Evolutionary conservation across 2,797 vertebrate genomes (phyloP), one percentile per base, ranked within the genome.

Genomic region (Leptodactylus fallax): DNA sequence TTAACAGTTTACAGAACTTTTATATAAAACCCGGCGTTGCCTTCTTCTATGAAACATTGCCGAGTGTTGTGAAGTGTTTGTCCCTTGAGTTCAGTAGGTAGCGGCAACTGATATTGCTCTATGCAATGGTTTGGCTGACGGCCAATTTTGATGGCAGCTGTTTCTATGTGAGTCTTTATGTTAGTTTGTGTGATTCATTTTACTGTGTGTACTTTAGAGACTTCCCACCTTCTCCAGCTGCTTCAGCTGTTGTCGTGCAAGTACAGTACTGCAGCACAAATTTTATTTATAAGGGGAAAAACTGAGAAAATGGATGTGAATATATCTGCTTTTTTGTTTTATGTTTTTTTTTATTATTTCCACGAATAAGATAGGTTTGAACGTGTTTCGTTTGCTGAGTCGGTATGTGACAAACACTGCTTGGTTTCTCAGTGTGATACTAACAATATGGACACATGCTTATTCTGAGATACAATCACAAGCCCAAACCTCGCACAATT

Each of bases 361-460:
- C 69, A 58, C 25, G 21, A 82, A 81, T 89, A 47, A 27, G 60
- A 72, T 82, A 53, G 56, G 16, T 6, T 3, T 17, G 8, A 23
- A 77, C 69, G 78, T 85, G 79, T 69, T 85, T 27, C 60, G 71
- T 25, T 49, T 89, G 53, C n/a, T 65, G 81, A 85, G 79, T 82
- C 51, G 47, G 27, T 56, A 36, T 49, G 49, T 89, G 58, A 78
- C 12, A 67, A 69, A 55, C 47, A 51, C 27, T 45, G 16, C 87
- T 81, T 77, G 78, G 25, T 81, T 9, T 65, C 78, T 8, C 83
- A 51, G 69, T 56, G 58, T 85, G 87, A 81, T 67, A 47, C 58
- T 81, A 81, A 81, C 78, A 65, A 65, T 88, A 88, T 77, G 25
- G 78, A 49, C 85, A 74, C 69, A 80, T 81, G 77, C 21, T 81